Percentiles rank a stretch among this genome's conserved stretches.
Evolutionary conservation across 2,113 vertebrate species (phyloP).

Genomic region (Sorex fumeus): DNA sequence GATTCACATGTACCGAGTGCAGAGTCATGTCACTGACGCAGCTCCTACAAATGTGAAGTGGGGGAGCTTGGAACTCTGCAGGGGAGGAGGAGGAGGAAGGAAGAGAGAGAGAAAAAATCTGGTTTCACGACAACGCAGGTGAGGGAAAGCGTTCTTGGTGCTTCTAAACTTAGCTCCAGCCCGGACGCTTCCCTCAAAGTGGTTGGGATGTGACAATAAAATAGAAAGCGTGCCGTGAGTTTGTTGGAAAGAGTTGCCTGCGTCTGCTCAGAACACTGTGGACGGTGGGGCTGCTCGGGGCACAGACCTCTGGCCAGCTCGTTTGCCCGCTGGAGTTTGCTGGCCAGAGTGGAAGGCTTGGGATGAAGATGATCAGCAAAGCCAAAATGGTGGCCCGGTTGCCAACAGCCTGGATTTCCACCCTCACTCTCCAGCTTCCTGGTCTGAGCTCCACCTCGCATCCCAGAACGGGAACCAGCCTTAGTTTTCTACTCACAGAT

Average conservation of each 20-base stretch:
- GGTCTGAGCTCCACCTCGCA: not conserved
- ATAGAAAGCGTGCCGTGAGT: not conserved
- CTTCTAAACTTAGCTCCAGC: constrained; percentile 46
- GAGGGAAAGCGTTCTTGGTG: not conserved
- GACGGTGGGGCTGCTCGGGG: not conserved
- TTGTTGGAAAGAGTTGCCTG: not conserved
- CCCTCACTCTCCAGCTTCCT: not conserved
- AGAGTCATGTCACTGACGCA: not conserved
- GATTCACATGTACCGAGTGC: too few relatives aligned
- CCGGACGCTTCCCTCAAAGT: constrained; percentile 22
- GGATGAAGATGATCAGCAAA: not conserved
- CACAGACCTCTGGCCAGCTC: fast-evolving
- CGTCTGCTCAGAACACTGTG: not conserved
- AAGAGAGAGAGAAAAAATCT: not conserved
- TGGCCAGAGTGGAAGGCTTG: not conserved
- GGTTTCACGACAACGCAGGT: not conserved
- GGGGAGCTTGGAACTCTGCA: not conserved
- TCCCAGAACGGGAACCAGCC: not conserved
- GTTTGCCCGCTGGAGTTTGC: not conserved
- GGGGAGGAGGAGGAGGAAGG: not conserved
- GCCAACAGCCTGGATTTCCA: not conserved
- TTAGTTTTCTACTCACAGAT: not conserved
- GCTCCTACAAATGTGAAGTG: not conserved
- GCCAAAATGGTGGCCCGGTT: not conserved
- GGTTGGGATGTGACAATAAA: constrained; percentile 12